These are phyloP conservation scores for Anoplolepis gracilipes DNA, from an alignment of 1,140 invertebrate species.

Conservation along the genomic window DNA sequence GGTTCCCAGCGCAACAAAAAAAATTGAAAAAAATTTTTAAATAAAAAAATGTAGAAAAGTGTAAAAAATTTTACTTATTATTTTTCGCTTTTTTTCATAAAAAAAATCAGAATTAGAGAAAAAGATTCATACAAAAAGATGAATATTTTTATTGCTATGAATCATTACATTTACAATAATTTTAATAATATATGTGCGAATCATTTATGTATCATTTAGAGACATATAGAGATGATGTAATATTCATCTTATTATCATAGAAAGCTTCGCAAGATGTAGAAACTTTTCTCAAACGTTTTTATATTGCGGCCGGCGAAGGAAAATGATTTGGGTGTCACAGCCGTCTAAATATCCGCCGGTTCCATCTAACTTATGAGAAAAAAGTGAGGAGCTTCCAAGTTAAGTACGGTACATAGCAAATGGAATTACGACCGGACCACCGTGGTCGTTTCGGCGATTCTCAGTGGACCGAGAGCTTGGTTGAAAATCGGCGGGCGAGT, in stretches of 20 bases:
- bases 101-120: conserved; percentile 28
- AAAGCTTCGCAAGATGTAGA: background rate
- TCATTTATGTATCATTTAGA: background rate
- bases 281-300: conserved; percentile 17
- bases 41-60: conserved; percentile 66
- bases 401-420: conserved; percentile 28
- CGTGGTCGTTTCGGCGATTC: conserved; percentile 44
- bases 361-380: conserved; percentile 36
- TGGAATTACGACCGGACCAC: conserved; percentile 59
- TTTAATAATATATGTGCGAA: background rate
- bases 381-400: conserved; percentile 31
- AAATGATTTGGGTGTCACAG: conserved; percentile 17
- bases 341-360: conserved; percentile 19
- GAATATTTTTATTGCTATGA: conserved; percentile 27
- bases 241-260: background rate
- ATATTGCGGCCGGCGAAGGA: background rate
- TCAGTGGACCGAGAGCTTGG: conserved; percentile 43
- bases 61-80: conserved; percentile 53
- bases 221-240: background rate
- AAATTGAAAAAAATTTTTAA: conserved; percentile 49
- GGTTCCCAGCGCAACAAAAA: conserved; percentile 39
- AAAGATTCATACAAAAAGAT: conserved; percentile 66
- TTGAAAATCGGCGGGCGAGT: conserved; percentile 68
- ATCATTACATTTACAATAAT: background rate
- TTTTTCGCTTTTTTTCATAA: background rate